These are phyloP conservation scores for Anoplophora glabripennis DNA, from an alignment of 1,140 invertebrate genomes.

Conservation along the genomic window DNA sequence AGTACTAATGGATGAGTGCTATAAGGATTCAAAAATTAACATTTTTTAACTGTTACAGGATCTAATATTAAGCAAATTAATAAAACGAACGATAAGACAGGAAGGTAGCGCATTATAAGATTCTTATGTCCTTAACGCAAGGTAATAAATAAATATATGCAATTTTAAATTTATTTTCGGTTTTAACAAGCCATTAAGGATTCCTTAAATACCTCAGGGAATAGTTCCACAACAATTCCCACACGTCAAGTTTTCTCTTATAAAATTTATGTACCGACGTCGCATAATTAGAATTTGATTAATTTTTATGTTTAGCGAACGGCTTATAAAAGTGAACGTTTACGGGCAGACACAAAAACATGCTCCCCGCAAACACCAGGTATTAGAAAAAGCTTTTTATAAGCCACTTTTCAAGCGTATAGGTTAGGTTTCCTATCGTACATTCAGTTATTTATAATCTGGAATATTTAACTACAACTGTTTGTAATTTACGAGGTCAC, in stretches of 20 bases:
- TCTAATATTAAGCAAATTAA: too few species aligned
- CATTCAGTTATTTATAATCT: slow-evolving; percentile 51
- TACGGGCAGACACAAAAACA: slow-evolving; percentile 35
- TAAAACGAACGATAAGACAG: background rate
- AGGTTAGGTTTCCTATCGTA: slow-evolving; percentile 24
- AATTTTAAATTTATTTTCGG: slow-evolving; percentile 35
- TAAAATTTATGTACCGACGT: slow-evolving; percentile 36
- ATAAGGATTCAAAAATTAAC: too few species aligned
- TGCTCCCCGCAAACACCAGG: slow-evolving; percentile 37
- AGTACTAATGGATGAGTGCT: too few species aligned
- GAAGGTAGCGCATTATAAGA: slow-evolving; percentile 1
- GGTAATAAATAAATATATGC: slow-evolving; percentile 36
- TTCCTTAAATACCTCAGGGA: slow-evolving; percentile 33
- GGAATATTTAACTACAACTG: slow-evolving; percentile 51
- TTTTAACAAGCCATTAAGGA: slow-evolving; percentile 34
- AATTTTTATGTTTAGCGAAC: slow-evolving; percentile 45
- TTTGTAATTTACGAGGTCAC: slow-evolving; percentile 51
- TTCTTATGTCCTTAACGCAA: slow-evolving; percentile 17
- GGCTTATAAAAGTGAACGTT: slow-evolving; percentile 37
- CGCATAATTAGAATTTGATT: slow-evolving; percentile 48
- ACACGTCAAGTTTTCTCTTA: slow-evolving; percentile 6
- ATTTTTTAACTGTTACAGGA: too few species aligned
- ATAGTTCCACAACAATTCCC: slow-evolving; percentile 37
- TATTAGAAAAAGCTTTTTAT: slow-evolving; percentile 48
- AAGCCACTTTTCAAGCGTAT: slow-evolving; percentile 19